Base-by-base conservation (phyloP, 2,113 vertebrate genomes). In the Callipepla californica region DNA sequence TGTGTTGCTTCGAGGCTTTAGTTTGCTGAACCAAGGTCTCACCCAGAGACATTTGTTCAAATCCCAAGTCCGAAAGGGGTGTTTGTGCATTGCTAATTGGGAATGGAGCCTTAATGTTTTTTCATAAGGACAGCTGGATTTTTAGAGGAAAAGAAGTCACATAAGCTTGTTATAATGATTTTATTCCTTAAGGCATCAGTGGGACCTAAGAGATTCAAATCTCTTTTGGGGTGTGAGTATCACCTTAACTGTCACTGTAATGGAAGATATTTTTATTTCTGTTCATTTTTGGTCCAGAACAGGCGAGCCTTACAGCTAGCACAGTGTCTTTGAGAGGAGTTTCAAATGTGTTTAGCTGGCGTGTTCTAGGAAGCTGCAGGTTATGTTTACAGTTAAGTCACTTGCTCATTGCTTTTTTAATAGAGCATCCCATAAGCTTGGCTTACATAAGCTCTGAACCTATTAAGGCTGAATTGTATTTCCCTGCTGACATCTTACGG, bases 401-500 rank as follows among this genome's bases (percentile, higher is more conserved):
- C 57, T 93, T 70, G 51, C 87, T 94, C 21, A 59, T 92, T 84
- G 82, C 30, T 80, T 88, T 11, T 92, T 80, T 81, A 92, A 87
- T 84, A 86, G 69, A 79, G 45, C 61, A 23, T 53, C 69, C 85
- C 85, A 93, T 88, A 95, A 94, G 66, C 75, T 15, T 14, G 73
- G 40, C 85, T 96, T 96, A 79, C 76, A 79, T 90, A 94, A 96
- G 87, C 93, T 61, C 85, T 79, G 80, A 92, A 90, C 90, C 85
- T 95, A 94, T 96, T 95, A 94, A 93, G 87, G 47, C 57, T 95
- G 93, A 95, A 65, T 95, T 96, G 91, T 90, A 69, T 96, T 90
- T 96, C 95, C 95, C 94, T 91, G 90, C 42, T 95, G 96, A 93
- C 87, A 94, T 95, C 92, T 96, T 88, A 92, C 13, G 73, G 87